phyloP scores from a whole-genome alignment of 2,113 vertebrate genomes.

The Malurus elegans region DNA sequence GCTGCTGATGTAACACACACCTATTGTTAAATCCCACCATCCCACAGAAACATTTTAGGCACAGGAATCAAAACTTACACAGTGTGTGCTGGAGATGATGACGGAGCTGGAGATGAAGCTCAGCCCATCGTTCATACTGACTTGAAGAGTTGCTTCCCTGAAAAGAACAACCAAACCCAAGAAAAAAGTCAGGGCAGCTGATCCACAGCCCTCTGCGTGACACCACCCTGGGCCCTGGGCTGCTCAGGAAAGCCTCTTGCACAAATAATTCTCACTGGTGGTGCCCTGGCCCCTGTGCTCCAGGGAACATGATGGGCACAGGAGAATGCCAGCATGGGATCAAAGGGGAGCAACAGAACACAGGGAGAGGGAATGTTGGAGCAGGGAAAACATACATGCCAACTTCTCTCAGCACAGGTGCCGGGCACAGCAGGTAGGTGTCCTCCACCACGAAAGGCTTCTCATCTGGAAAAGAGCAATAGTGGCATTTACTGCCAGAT shows the following conservation, averaged over 20 bases:
- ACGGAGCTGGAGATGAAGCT: constrained; percentile 98
- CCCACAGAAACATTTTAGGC: background rate
- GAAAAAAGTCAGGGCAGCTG: background rate
- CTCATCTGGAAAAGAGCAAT: constrained; percentile 77
- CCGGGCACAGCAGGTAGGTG: constrained; percentile 93
- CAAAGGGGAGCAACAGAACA: fast-evolving
- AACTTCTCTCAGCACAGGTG: constrained; percentile 89
- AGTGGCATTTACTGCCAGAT: background rate
- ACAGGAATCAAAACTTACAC: constrained; percentile 76
- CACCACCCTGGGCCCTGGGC: background rate
- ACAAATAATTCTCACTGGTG: background rate
- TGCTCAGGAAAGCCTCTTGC: background rate
- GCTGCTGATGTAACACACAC: fast-evolving
- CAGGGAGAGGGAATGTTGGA: background rate
- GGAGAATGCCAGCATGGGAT: fast-evolving
- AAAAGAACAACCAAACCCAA: background rate
- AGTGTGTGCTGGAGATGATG: constrained; percentile 94
- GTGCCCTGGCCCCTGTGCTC: background rate
- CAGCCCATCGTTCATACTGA: constrained; percentile 97
- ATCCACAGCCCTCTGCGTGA: no score
- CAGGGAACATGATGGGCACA: background rate
- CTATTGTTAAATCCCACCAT: background rate
- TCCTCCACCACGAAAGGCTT: constrained; percentile 94
- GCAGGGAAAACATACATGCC: constrained; percentile 85
- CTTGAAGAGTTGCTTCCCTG: constrained; percentile 90